Base-by-base conservation (phyloP, 2,797 vertebrate genomes). In the Sparus aurata region DNA sequence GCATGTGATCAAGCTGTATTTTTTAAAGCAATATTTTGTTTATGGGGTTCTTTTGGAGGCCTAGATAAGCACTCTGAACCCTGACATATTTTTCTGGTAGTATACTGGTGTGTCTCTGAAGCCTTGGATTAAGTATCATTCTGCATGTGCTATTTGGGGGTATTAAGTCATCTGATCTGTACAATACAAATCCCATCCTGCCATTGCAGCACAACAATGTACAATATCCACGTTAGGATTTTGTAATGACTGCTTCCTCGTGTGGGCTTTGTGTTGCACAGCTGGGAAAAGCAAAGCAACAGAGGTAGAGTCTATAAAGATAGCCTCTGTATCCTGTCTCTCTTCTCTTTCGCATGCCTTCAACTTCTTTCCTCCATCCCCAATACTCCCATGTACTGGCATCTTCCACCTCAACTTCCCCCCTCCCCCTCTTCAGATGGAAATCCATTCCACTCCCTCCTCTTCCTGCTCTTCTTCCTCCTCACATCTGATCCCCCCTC, bases 281-380 rank as follows among this genome's bases (percentile, higher is more conserved):
- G 89, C 78, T 47, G 72, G 75, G 68, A 27, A 80, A 62, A 59
- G 16, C 70, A n/a, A 61, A 87, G 73, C 78, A 58, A 16, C 45
- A 69, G 83, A 55, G 54, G 85, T 81, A 82, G 85, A 80, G 71
- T 86, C 89, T 85, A 78, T 89, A 89, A 93, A 94, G 91, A 92
- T 84, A 89, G 89, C 79, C 67, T 94, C 76, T 92, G 79, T 94
- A 92, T 95, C 92, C 92, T 94, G 92, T 94, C 83, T 94, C 77
- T 94, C 85, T 92, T 91, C 80, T 92, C 85, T 94, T 79, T 91
- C 75, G 75, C 88, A 90, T 90, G 88, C 83, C 79, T 73, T 89
- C 87, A 61, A 78, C 87, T 72, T 80, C 81, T 88, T 82, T 83
- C 85, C 84, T 91, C 85, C 85, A 75, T 86, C 68, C 63, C 13